Base-by-base conservation (phyloP, 1,140 invertebrate species). In the Microplitis demolitor region DNA sequence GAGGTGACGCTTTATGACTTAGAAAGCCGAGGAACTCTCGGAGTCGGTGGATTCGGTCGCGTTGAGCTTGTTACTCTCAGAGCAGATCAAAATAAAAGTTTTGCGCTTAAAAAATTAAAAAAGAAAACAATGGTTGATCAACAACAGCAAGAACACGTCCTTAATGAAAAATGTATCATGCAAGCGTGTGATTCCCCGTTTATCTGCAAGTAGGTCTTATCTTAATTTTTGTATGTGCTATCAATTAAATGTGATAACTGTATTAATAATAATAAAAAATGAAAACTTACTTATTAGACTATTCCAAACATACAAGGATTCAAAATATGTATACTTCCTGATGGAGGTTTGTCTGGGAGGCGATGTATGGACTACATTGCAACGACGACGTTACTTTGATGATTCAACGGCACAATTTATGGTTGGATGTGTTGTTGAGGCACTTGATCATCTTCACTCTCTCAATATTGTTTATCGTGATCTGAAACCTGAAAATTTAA, bases 321-420 rank as follows among this genome's bases (percentile, higher is more conserved):
- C 89, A 61, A 98, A 98, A 83, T 98, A 97, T 84, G 91, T 99
- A 4, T 99, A 99, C 84, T 98, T 99, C 89, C 85, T 99, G 50
- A 94, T 99, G 92, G 98, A 99, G 88, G 92, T 95, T 0, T 98
- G 97, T 84, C 90, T 99, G 53, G 98, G 98, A 4, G 98, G 98
- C 13, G 98, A 99, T 86, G 91, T 99, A 8, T 99, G 97, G 97
- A 98, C 96, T 8, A 92, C 98, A 14, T 89, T 99, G 34, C 91
- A 93, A 71, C 90, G 88, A 72, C 87, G 89, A 69, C 90, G 94
- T 35, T 91, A 90, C 79, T 98, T 98, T 84, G 93, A 96, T 76
- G 96, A 98, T 76, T 88, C 89, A 39, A 93, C 93, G 0, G 91
- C 96, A 0, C 90, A 94, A 72, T 99, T 99, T 82, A 96, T 97